Evolutionary conservation across 1,140 invertebrate genomes (phyloP).

Genomic region (Drosophila nannoptera): DNA sequence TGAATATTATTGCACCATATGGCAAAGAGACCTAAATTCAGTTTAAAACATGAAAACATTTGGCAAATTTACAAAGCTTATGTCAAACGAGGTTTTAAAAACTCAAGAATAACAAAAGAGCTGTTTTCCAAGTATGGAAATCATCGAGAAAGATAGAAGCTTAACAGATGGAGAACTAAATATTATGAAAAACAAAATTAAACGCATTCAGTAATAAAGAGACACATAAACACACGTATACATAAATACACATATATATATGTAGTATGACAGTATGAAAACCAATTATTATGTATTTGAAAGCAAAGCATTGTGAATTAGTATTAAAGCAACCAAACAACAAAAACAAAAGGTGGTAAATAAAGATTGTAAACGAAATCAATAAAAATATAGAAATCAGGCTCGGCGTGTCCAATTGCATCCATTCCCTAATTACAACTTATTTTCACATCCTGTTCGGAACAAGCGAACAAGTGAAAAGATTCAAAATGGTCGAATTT

Average conservation of each 20-base stretch:
- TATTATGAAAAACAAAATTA: constrained; percentile 16
- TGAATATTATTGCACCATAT: constrained; percentile 46
- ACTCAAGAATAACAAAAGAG: constrained; percentile 11
- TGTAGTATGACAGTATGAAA: constrained; percentile 64
- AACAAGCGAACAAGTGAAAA: too few species aligned
- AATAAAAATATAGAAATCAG: constrained; percentile 17
- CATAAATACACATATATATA: constrained; percentile 50
- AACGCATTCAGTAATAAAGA: neutral
- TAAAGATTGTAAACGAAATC: constrained; percentile 65
- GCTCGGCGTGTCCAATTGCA: neutral
- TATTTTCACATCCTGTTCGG: neutral
- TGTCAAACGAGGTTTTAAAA: constrained; percentile 43
- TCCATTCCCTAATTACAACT: too few species aligned
- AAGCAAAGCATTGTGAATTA: constrained; percentile 75
- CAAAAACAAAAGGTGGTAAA: constrained; percentile 69
- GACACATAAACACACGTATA: constrained; percentile 48
- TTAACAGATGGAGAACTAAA: constrained; percentile 57
- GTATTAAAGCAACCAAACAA: constrained; percentile 67
- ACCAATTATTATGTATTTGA: constrained; percentile 75
- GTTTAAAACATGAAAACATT: constrained; percentile 24
- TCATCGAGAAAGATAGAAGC: constrained; percentile 52
- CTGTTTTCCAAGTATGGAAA: constrained; percentile 21
- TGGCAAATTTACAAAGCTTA: constrained; percentile 29
- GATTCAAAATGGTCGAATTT: too few species aligned
- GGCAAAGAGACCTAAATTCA: constrained; percentile 31